Base-by-base conservation (phyloP, 2,113 vertebrate species). In the Actinemys pallida region DNA sequence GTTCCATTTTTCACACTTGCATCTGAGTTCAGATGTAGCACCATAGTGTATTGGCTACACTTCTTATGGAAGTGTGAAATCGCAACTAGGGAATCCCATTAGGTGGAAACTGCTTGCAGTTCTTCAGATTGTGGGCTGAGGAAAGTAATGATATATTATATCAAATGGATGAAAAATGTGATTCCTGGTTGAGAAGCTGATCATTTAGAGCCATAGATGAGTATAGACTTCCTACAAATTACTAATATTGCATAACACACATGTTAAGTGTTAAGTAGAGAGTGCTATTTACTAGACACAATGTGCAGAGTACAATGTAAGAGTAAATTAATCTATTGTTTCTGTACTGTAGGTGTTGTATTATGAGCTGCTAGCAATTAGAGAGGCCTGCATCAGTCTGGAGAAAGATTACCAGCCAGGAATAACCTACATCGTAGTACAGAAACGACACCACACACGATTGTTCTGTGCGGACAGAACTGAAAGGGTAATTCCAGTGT, bases 321-420 rank as follows among this genome's bases (percentile, higher is more conserved):
- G 49, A 42, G 22, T 83, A 87, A 84, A 4, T 19, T 90, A 53
- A 93, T 31, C 81, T 59, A 9, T 57, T 92, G 6, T 95, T 95
- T 90, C 79, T 96, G 20, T 94, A 42, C 87, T 96, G 10, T 90
- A 99, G 99, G 99, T 99, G 97, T 98, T 99, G 97, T 99, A 99
- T 98, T 99, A 99, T 86, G 99, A 99, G 93, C 99, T 99, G 98
- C 98, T 99, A 96, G 99, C 99, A 94, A 99, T 99, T 96, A 98
- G 99, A 93, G 99, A 99, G 98, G 99, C 99, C 98, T 99, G 99
- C 93, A 99, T 99, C 98, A 99, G 99, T 97, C 98, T 99, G 98
- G 99, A 99, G 98, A 99, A 99, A 91, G 99, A 99, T 97, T 99
- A 99, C 98, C 99, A 99, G 98, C 99, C 99, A 42, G 99, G 99